phyloP scores from a whole-genome alignment of 2,888 invertebrate species.

The Glomeris marginata region DNA sequence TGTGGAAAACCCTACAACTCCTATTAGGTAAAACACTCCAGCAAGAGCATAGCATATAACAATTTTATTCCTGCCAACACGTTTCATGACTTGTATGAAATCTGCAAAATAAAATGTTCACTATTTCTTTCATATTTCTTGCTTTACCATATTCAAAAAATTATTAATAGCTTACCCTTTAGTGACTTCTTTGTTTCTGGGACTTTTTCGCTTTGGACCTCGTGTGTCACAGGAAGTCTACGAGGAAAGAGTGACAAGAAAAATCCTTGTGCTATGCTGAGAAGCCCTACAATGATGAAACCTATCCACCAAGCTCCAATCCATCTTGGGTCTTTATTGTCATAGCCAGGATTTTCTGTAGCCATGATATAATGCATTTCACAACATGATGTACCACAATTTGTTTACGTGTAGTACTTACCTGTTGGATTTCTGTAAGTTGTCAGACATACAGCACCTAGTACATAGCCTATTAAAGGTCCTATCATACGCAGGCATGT shows the following conservation, averaged over 20 bases:
- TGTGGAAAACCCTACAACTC: slow-evolving; percentile 1
- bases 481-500: slow-evolving; percentile 2
- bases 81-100: not conserved
- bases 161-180: slow-evolving; percentile 1
- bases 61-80: not conserved
- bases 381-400: too few relatives aligned
- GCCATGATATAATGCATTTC: not conserved
- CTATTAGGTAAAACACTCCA: not conserved
- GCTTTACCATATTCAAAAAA: too few relatives aligned
- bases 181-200: not conserved
- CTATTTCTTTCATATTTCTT: too few relatives aligned
- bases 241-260: slow-evolving; percentile 21
- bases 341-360: slow-evolving; percentile 19
- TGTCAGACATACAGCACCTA: slow-evolving; percentile 8
- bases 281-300: slow-evolving; percentile 19
- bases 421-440: slow-evolving; percentile 1
- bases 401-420: not conserved
- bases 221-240: slow-evolving; percentile 12
- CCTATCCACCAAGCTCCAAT: slow-evolving; percentile 24
- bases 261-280: slow-evolving; percentile 16
- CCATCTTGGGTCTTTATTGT: slow-evolving; percentile 20
- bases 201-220: not conserved
- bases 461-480: slow-evolving; percentile 4
- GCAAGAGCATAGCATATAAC: not conserved
- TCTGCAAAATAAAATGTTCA: not conserved